A percentile compares a stretch with the other conserved stretches of the same genome.
Conservation (phyloP, 2,797 vertebrate genomes). For the Argyrosomus regius region DNA sequence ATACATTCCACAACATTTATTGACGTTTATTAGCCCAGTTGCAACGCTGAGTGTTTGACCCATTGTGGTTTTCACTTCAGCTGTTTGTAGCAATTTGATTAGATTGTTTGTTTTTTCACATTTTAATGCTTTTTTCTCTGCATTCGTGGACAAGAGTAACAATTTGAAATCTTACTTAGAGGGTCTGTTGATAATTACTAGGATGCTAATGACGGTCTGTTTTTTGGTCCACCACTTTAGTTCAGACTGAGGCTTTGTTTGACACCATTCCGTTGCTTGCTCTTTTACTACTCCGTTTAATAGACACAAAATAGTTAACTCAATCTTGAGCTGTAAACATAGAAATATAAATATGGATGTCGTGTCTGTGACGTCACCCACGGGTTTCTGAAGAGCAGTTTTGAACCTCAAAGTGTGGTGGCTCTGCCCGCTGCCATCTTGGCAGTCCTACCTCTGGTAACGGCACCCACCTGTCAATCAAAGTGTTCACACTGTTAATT, state of each 20-base stretch:
- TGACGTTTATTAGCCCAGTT: constrained; percentile 7
- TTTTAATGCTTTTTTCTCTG: not conserved
- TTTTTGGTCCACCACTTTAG: not conserved
- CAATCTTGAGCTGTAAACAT: too few species aligned
- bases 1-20: constrained; percentile 38
- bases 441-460: too few species aligned
- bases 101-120: not conserved
- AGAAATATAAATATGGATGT: too few species aligned
- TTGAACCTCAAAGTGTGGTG: too few species aligned
- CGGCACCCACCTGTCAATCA: too few species aligned
- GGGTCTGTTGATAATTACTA: not conserved
- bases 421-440: too few species aligned
- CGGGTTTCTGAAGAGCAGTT: too few species aligned
- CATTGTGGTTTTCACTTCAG: not conserved
- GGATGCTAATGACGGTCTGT: too few species aligned
- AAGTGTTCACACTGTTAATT: too few species aligned
- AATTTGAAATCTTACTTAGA: not conserved
- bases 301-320: not conserved
- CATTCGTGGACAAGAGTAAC: not conserved
- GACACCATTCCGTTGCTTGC: not conserved
- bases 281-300: not conserved
- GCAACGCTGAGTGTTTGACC: constrained; percentile 2
- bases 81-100: constrained; percentile 6
- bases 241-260: not conserved
- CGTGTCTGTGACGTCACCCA: too few species aligned